These are phyloP conservation scores for Catharus minimus DNA, from an alignment of 2,113 vertebrate species.

Conservation along the genomic window DNA sequence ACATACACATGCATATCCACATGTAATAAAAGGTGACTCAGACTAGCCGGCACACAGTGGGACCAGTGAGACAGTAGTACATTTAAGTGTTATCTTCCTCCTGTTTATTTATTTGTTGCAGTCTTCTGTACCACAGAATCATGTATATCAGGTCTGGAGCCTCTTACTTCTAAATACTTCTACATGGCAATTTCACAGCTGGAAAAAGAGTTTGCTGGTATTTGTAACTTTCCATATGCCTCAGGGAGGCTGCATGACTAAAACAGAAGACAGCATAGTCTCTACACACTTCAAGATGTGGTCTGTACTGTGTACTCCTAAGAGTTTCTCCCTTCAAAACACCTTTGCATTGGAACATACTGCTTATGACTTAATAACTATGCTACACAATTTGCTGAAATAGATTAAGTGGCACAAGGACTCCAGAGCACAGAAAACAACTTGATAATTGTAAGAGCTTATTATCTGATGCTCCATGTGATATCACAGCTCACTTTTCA, in stretches of 20 bases:
- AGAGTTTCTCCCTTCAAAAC: background rate
- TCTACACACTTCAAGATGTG: background rate
- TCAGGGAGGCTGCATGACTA: background rate
- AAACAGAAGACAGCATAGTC: background rate
- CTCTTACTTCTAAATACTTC: background rate
- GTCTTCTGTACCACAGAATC: background rate
- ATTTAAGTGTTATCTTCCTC: background rate
- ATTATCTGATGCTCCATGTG: background rate
- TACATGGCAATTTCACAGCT: background rate
- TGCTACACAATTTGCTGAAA: background rate
- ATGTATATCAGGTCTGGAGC: background rate
- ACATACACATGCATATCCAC: accelerated
- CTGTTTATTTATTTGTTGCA: background rate
- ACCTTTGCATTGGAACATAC: background rate
- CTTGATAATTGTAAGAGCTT: background rate
- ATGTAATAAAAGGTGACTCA: background rate
- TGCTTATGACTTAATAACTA: background rate
- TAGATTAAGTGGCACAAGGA: background rate
- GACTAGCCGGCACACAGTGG: background rate
- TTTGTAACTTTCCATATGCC: background rate
- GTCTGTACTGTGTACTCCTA: accelerated
- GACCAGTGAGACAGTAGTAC: background rate
- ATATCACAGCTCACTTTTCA: background rate
- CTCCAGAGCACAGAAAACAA: background rate
- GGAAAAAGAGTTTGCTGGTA: background rate